A percentile compares a stretch with the other conserved stretches of the same genome.
These are phyloP conservation scores for Himalopsyche anomala DNA, from an alignment of 2,888 invertebrate species.

Conservation along the genomic window DNA sequence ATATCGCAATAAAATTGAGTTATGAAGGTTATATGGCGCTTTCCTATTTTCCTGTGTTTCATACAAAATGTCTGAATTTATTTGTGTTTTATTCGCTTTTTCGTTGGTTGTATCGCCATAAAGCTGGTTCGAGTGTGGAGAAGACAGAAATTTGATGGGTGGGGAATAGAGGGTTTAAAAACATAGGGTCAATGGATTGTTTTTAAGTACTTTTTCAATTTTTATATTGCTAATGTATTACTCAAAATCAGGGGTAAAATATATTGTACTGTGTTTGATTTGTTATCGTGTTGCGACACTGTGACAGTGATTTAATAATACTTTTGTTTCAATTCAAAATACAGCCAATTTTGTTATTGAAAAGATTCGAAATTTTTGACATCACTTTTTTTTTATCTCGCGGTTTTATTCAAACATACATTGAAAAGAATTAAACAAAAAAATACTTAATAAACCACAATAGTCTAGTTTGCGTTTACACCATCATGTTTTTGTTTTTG, in stretches of 20 bases:
- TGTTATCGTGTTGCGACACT: not conserved
- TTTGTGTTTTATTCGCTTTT: conserved; percentile 66
- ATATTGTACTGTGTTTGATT: not conserved
- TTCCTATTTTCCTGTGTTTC: conserved; percentile 66
- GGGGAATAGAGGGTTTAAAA: conserved; percentile 21
- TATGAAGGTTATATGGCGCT: conserved; percentile 66
- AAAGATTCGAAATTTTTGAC: too few relatives aligned
- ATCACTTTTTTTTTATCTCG: too few relatives aligned
- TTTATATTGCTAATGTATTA: conserved; percentile 28
- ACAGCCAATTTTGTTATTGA: too few relatives aligned
- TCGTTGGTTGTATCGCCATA: conserved; percentile 65
- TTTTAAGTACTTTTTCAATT: conserved; percentile 56
- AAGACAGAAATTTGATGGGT: conserved; percentile 36
- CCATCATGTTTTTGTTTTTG: too few relatives aligned
- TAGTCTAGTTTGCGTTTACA: too few relatives aligned
- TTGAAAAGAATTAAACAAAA: too few relatives aligned
- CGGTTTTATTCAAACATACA: too few relatives aligned
- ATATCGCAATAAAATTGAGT: conserved; percentile 66
- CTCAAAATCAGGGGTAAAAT: not conserved
- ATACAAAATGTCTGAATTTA: conserved; percentile 66
- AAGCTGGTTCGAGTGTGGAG: conserved; percentile 57
- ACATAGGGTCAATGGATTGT: conserved; percentile 44
- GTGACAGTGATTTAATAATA: too few relatives aligned
- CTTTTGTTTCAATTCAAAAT: too few relatives aligned
- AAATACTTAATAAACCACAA: too few relatives aligned